Evolutionary conservation across 2,113 vertebrate genomes (phyloP).

Genomic region (Cichladusa arquata): DNA sequence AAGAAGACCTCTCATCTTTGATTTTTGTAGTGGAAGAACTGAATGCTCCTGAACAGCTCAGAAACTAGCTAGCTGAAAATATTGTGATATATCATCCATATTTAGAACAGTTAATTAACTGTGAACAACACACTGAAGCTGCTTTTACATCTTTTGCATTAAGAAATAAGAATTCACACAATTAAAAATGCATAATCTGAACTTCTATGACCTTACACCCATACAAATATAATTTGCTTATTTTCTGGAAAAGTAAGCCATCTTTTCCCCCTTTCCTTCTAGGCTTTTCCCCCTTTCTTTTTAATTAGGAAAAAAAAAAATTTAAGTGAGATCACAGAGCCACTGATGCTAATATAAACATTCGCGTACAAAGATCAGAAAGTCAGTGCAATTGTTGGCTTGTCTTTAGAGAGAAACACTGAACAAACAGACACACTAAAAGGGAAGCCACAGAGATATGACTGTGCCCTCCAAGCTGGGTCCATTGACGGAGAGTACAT

Average conservation of each 20-base stretch:
- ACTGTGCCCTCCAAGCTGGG: background rate
- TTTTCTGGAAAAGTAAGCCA: background rate
- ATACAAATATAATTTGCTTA: background rate
- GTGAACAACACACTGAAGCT: background rate
- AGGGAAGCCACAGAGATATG: background rate
- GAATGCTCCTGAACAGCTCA: background rate
- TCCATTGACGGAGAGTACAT: background rate
- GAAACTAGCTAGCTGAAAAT: background rate
- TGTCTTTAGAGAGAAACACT: background rate
- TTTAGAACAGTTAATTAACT: background rate
- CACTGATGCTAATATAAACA: background rate
- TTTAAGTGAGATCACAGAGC: background rate
- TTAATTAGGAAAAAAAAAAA: background rate
- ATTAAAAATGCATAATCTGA: background rate
- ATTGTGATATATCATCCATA: background rate
- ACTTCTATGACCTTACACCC: background rate
- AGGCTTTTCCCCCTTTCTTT: background rate
- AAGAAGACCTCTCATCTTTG: background rate
- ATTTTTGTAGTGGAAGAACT: background rate
- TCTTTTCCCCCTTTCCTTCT: background rate
- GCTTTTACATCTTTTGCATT: background rate
- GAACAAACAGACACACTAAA: background rate
- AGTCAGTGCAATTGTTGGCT: background rate
- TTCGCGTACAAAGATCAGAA: background rate
- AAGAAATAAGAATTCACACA: background rate